Evolutionary conservation across 2,113 vertebrate genomes (phyloP), one percentile per base, ranked within the genome.

Genomic region (Phaethornis superciliosus): DNA sequence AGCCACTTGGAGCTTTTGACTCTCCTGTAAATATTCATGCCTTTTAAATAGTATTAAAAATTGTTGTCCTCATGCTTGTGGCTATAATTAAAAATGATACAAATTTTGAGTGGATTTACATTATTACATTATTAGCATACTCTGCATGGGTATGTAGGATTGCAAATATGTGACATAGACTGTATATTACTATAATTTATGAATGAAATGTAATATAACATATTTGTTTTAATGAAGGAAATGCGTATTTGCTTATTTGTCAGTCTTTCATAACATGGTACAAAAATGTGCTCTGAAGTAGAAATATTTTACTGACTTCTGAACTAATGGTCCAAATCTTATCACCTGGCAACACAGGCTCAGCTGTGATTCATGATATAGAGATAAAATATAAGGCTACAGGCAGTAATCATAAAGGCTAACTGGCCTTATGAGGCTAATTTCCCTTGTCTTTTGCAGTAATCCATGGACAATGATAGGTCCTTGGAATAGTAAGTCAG

Each of bases 361-460:
- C 30, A 88, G 59, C 55, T 74, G 42, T 89, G 79, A 85, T 89
- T 91, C 81, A 85, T 91, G 67, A 80, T 65, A 26, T 46, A 81
- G 56, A 64, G 87, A 76, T 80, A 80, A 85, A 88, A 91, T 72
- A 47, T 49, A 85, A 95, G 76, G 79, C 46, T 93, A 88, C 35
- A 93, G 59, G 59, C 81, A 95, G 67, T 59, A 88, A 85, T 89
- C 71, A 65, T 94, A 90, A 94, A 82, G 75, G 74, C 27, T 93
- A 94, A 88, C 75, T 77, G 68, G 67, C 22, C 92, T 89, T 85
- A 32, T 55, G 88, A 95, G 90, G 28, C 71, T 89, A 91, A 94
- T 81, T 55, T 95, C 75, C 88, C 40, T 9, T 85, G 87, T 78
- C 79, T 95, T 91, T 62, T 27, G 84, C n/a, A 54, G 67, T 83